Base-by-base conservation (phyloP, 2,797 vertebrate genomes). In the Loris lydekkerianus region DNA sequence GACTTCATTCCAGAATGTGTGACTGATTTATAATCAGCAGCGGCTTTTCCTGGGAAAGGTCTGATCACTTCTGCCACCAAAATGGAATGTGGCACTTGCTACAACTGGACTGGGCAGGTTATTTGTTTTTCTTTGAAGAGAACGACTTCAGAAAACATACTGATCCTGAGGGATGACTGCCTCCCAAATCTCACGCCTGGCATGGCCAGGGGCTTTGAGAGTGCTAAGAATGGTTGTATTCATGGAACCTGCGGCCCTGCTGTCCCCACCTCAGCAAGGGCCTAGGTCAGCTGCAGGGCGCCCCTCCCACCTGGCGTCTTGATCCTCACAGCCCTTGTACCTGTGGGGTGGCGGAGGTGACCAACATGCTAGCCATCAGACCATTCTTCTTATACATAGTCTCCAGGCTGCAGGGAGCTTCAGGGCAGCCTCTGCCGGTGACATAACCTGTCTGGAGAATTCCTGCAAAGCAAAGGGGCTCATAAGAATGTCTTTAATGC, bases 371-470 rank as follows among this genome's bases (percentile, higher is more conserved):
- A 98, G 99, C 99, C 98, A 99, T 99, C 97, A 99, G 98, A 97
- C 99, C 99, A 99, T 99, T 99, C 98, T 98, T 99, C 98, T 99
- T 99, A 98, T 99, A 99, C 99, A 99, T 99, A 98, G 99, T 99
- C 98, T 98, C 98, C 97, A 93, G 97, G 97, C 98, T 80, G 2
- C 98, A 98, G 95, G 95, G 98, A 98, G 96, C 97, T 98, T 98
- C 98, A 98, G 97, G 89, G 96, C 95, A 98, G 98, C 98, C 99
- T 99, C 97, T 98, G 98, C 98, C 96, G 98, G 98, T 97, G 97
- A 98, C 97, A 98, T 98, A 98, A 98, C 98, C 98, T 97, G 97
- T 97, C 98, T 98, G 98, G 91, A 98, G 97, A 98, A 98, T 98
- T 98, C 98, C 99, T 99, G 98, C 73, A 98, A 98, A 94, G 61